Evolutionary conservation across 1,140 invertebrate species (phyloP), one percentile per base, ranked within the genome.

Genomic region (Drosophila rhopaloa): DNA sequence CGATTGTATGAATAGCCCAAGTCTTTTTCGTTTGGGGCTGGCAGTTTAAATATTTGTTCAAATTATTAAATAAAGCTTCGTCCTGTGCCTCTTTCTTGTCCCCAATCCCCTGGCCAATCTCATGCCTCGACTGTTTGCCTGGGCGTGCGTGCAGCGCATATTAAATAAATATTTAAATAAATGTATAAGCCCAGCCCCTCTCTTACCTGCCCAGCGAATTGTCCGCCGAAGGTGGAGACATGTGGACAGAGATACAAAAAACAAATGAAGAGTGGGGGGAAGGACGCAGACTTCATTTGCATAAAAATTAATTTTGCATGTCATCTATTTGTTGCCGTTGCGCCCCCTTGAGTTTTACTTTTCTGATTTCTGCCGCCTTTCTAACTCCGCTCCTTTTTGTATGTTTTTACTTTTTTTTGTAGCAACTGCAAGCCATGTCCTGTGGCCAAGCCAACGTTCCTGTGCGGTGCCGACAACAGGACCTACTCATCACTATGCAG

Each of bases 401-500:
- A 71, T 47, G 27, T 59, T 3, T 16, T 8, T 50, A 16, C 16
- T 14, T 14, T 14, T 47, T 11, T 2, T 40, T 44, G 72, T 58
- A 94, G 74, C 93, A 97, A 96, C 70, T 98, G 97, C 92, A 95
- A 95, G 79, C 94, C 95, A 65, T 96, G 97, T 93, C 95, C 96
- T 47, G 95, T 97, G 78, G 95, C 80, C 95, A 96, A 92, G 78
- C 96, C 96, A 35, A 95, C 95, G 74, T 97, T 98, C 94, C 94
- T 98, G 54, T 98, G 97, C 93, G 97, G 97, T 67, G 95, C 95
- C 37, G 97, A 98, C 94, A 98, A 98, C 94, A 95, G 96, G 80
- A 98, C 97, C n/a, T 98, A 98, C 93, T 97, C 97, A 91, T 98
- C 97, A 56, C 94, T 96, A 55, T 98, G 97, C 93, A 95, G 97